Percentiles rank a stretch among this genome's conserved stretches.
Evolutionary conservation across 2,888 invertebrate genomes (phyloP).

Genomic region (Caenorhabditis japonica): DNA sequence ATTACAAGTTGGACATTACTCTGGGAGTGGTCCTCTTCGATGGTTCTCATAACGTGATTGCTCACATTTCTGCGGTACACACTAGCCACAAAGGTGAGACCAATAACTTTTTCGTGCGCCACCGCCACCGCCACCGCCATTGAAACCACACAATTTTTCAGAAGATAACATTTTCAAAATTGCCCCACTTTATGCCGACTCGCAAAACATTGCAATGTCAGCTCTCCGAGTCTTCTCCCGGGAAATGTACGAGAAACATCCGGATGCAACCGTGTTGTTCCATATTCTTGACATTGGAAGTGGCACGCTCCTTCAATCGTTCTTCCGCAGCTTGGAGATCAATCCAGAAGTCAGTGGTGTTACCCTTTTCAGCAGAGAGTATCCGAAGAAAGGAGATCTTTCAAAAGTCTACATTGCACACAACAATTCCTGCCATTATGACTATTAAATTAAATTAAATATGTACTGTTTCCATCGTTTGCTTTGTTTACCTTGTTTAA

Average conservation of each 20-base stretch:
- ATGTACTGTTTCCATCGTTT: neutral
- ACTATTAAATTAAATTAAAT: slow-evolving; percentile 17
- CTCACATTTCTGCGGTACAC: slow-evolving; percentile 45
- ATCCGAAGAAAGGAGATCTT: slow-evolving; percentile 26
- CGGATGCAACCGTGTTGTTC: slow-evolving; percentile 37
- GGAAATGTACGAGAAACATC: slow-evolving; percentile 34
- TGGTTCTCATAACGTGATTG: slow-evolving; percentile 39
- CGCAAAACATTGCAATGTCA: slow-evolving; percentile 35
- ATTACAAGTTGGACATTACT: slow-evolving; percentile 45
- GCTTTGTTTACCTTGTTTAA: neutral
- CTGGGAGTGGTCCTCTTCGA: slow-evolving; percentile 46
- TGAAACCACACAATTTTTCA: slow-evolving; percentile 9
- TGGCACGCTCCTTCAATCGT: slow-evolving; percentile 30
- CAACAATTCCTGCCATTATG: slow-evolving; percentile 54
- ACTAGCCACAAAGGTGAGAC: slow-evolving; percentile 20
- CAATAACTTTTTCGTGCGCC: neutral
- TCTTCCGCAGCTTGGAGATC: slow-evolving; percentile 38
- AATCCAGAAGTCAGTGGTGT: slow-evolving; percentile 37
- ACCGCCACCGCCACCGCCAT: neutral
- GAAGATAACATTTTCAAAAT: slow-evolving; percentile 44
- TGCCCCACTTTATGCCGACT: slow-evolving; percentile 48
- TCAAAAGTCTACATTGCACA: slow-evolving; percentile 44
- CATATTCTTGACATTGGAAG: slow-evolving; percentile 43
- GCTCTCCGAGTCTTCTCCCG: slow-evolving; percentile 35
- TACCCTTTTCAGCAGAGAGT: slow-evolving; percentile 33